Evolutionary conservation across 53 echinoderm and acorn worm genomes (phyloP), one percentile per base, ranked within the genome.

Genomic region (Hippasteria phrygiana): DNA sequence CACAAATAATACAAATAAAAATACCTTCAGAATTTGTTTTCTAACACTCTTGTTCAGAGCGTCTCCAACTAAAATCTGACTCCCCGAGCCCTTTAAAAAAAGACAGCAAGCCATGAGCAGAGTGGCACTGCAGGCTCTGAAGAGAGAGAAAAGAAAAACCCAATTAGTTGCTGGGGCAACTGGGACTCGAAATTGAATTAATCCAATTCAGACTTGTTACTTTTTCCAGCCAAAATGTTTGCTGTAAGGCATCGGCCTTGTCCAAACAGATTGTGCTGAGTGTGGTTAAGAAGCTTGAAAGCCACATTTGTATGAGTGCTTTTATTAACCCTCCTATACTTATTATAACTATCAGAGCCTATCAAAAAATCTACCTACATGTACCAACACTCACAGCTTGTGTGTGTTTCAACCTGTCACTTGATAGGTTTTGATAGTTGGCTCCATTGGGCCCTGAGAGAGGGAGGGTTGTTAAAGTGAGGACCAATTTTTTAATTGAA

Each of bases 151-250:
- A n/a, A n/a, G n/a, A 75, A 75, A 50, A 48, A 46, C 31, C 71
- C 85, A 71, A 48, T 85, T 85, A 85, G 85, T 85, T 51, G 34
- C 85, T 51, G 5, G 18, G 51, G 71, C 85, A 85, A 85, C 85
- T 20, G 24, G 54, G 70, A 33, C 54, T 71, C 39, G 48, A 70
- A 85, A 85, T 85, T 85, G 85, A 85, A 71, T 85, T 85, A 85
- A 71, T 48, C 70, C 48, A 43, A 46, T 70, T 50, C 48, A 11
- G n/a, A 53, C 48, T 51, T 71, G 70, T 69, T 70, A 85, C 85
- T 50, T 51, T 64, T 64, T 45, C 47, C 46, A 8, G 46, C 83
- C 37, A 66, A 43, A 83, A 20, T 12, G 4, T 51, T 76, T 48
- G 50, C 50, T 51, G 50, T 10, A 13, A 48, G 76, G 37, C 37